Evolutionary conservation across 53 echinoderm and acorn worm species (phyloP).

Genomic region (Zoroaster sp.): DNA sequence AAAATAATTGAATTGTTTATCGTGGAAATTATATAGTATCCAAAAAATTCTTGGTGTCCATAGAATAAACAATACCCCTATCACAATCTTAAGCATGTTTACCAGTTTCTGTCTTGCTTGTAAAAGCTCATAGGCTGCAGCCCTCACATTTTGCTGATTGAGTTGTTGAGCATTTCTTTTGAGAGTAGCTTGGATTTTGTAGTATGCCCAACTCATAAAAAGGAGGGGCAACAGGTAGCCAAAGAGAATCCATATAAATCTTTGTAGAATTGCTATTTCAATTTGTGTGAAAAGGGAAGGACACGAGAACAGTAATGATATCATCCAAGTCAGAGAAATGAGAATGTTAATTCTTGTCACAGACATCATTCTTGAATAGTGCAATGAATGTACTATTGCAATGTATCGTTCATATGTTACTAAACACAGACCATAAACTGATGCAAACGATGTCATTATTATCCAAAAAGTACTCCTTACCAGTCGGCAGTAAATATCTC

Average conservation of each 20-base stretch:
- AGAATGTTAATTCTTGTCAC: neutral
- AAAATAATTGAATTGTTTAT: neutral
- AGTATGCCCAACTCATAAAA: conserved; percentile 42
- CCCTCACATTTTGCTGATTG: neutral
- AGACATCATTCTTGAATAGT: neutral
- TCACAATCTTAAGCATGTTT: conserved; percentile 4
- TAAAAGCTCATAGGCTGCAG: conserved; percentile 3
- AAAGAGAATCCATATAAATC: no score
- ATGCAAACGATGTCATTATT: no score
- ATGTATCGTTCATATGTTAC: conserved; percentile 24
- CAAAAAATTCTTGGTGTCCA: neutral
- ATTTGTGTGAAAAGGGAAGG: neutral
- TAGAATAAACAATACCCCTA: conserved; percentile 1
- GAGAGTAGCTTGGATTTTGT: conserved; percentile 9
- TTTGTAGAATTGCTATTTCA: neutral
- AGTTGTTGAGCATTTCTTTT: neutral
- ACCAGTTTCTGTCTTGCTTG: conserved; percentile 10
- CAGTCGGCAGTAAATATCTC: no score
- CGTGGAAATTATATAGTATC: neutral
- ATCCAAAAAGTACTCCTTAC: no score
- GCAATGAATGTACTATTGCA: neutral
- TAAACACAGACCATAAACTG: conserved; percentile 25
- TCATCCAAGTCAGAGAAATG: conserved; percentile 5
- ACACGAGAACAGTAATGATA: neutral
- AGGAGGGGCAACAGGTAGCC: neutral